A percentile compares a stretch with the other conserved stretches of the same genome.
phyloP scores from a whole-genome alignment of 2,797 vertebrate species.

The Rhinoraja longicauda region DNA sequence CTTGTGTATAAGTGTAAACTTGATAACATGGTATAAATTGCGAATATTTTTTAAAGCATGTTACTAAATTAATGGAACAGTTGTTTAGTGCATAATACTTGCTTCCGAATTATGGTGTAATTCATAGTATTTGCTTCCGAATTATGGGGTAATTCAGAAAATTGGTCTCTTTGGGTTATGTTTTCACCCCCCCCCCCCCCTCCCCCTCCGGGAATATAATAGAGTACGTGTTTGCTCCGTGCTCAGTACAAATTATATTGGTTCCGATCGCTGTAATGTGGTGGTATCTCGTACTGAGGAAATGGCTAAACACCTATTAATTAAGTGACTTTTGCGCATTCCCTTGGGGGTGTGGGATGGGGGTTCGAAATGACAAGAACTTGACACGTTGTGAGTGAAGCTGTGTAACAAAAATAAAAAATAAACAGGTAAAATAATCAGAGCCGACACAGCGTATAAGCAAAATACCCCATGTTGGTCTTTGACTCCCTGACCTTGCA shows the following conservation, averaged over 20 bases:
- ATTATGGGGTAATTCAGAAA: neutral
- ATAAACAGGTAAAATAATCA: neutral
- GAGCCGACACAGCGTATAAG: too few species aligned
- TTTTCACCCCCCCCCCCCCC: neutral
- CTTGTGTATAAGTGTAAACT: neutral
- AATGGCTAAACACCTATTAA: constrained; percentile 7
- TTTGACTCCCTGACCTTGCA: neutral
- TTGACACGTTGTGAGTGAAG: constrained; percentile 2
- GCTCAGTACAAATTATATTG: neutral
- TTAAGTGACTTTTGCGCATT: neutral
- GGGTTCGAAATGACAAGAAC: neutral
- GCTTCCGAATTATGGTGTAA: neutral
- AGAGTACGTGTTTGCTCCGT: neutral
- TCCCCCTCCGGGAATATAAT: neutral
- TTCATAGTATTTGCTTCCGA: neutral
- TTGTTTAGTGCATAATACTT: neutral
- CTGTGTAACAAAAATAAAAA: neutral
- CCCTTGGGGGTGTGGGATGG: neutral
- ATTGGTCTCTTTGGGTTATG: too few species aligned
- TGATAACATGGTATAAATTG: neutral
- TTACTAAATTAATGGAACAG: neutral
- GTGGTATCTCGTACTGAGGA: neutral
- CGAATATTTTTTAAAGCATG: neutral
- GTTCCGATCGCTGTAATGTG: neutral
- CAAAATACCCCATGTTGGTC: neutral